Conservation (phyloP, 2,797 vertebrate species). For the Monodelphis domestica region DNA sequence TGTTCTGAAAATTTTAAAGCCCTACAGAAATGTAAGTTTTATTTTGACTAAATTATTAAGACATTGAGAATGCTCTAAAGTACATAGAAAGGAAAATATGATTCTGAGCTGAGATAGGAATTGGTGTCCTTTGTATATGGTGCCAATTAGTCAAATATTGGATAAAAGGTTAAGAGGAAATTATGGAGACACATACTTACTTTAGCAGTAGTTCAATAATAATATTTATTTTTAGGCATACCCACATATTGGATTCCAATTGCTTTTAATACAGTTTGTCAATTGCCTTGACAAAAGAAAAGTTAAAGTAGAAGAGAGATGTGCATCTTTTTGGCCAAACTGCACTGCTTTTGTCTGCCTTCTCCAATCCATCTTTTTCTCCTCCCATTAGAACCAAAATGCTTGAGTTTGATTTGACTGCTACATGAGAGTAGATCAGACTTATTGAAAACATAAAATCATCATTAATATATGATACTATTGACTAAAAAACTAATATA, state of each 20-base stretch:
- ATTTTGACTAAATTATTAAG: not conserved
- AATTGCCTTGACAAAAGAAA: slow-evolving; percentile 11
- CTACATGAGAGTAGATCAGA: not conserved
- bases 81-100: not conserved
- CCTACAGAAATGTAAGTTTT: not conserved
- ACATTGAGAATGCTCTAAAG: not conserved
- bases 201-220: not conserved
- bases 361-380: not conserved
- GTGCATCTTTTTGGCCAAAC: not conserved
- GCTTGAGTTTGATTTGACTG: not conserved
- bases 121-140: not conserved
- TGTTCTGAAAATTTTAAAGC: not conserved
- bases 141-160: not conserved
- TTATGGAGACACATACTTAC: not conserved
- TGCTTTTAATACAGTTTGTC: slow-evolving; percentile 23
- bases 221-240: not conserved
- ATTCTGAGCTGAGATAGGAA: not conserved
- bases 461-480: not conserved
- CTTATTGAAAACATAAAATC: slow-evolving; percentile 53
- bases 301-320: not conserved
- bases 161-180: not conserved
- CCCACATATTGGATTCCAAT: not conserved
- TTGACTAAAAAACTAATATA: too few relatives aligned
- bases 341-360: not conserved
- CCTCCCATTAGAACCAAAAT: slow-evolving; percentile 6